Conservation (phyloP, 2,888 invertebrate genomes). For the Icerya purchasi region DNA sequence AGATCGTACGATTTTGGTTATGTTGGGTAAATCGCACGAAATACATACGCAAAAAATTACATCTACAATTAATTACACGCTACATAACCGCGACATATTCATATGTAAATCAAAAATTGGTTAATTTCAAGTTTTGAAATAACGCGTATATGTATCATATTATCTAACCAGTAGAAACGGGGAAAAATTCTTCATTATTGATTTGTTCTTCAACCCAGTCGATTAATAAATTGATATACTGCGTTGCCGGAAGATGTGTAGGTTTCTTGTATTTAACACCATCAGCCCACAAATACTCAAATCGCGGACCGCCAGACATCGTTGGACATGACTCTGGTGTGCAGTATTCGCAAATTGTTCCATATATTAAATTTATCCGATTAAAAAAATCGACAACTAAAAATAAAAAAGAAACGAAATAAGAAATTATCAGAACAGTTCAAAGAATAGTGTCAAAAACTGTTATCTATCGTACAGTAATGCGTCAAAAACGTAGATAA, state of each 20-base stretch:
- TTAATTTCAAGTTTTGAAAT: no score
- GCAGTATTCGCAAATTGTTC: conserved; percentile 68
- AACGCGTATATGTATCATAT: no score
- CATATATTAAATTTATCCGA: conserved; percentile 76
- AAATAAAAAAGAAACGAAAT: conserved; percentile 24
- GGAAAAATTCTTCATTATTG: conserved; percentile 68
- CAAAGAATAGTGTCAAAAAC: no score
- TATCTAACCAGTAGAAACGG: conserved; percentile 47
- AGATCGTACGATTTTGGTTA: no score
- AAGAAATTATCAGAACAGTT: no score
- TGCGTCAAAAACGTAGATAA: no score
- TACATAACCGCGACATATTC: no score
- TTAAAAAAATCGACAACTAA: conserved; percentile 85
- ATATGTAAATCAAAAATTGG: no score
- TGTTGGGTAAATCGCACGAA: no score
- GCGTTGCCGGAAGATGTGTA: conserved; percentile 57
- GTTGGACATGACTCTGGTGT: conserved; percentile 63
- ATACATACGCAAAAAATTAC: no score
- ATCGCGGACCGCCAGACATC: conserved; percentile 73
- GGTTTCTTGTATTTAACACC: conserved; percentile 54
- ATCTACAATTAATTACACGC: no score
- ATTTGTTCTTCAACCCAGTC: conserved; percentile 83
- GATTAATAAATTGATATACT: conserved; percentile 64
- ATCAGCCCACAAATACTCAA: conserved; percentile 81
- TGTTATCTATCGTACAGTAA: no score